These are phyloP conservation scores for Aplodontia rufa DNA, from an alignment of 2,113 vertebrate genomes.

Conservation along the genomic window DNA sequence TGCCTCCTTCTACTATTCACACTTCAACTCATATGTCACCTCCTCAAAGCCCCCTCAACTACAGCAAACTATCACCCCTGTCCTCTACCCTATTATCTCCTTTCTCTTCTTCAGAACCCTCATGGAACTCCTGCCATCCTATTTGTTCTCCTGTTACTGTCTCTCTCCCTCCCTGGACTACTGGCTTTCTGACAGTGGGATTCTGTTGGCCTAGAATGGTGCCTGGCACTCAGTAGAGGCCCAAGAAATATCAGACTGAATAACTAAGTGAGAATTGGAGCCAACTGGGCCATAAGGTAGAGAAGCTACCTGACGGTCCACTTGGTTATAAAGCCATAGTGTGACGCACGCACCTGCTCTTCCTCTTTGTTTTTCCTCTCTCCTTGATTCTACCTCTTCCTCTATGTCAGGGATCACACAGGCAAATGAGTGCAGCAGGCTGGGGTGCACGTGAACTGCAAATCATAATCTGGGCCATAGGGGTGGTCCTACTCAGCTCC, in stretches of 20 bases:
- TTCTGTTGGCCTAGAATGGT: background rate
- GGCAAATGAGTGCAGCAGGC: background rate
- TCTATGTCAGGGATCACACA: background rate
- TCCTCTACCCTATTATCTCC: background rate
- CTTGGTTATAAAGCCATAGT: rapidly evolving
- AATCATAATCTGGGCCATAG: rapidly evolving
- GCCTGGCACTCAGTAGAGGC: background rate
- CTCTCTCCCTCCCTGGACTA: background rate
- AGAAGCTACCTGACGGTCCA: background rate
- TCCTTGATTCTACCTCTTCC: background rate
- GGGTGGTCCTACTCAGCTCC: background rate
- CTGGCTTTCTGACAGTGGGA: background rate
- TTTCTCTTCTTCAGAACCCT: background rate
- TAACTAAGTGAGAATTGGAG: background rate
- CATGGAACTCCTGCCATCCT: background rate
- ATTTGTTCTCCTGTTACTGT: background rate
- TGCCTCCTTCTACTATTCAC: background rate
- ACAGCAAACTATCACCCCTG: background rate
- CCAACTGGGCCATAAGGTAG: background rate
- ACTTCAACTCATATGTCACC: background rate
- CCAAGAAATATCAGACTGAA: background rate
- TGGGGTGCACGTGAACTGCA: no score
- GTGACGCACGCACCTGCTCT: rapidly evolving
- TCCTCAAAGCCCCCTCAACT: background rate
- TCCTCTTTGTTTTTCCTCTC: background rate